These are phyloP conservation scores for Trichomalopsis sarcophagae DNA, from an alignment of 1,140 invertebrate species.

Conservation along the genomic window DNA sequence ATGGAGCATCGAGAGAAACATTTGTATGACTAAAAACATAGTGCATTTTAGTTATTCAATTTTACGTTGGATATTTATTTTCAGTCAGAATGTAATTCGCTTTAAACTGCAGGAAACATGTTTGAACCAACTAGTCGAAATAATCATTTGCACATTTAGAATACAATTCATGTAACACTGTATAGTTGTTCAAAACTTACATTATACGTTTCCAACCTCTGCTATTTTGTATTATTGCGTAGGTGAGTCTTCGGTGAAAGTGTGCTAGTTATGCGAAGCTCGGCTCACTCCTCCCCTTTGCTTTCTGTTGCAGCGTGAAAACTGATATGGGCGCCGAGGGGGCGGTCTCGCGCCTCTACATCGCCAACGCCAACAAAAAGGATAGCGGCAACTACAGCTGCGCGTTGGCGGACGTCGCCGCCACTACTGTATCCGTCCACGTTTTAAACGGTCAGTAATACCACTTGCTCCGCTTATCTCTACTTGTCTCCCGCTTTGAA, in stretches of 20 bases:
- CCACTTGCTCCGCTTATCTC: background rate
- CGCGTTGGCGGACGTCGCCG: constrained; percentile 84
- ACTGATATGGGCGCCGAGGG: constrained; percentile 85
- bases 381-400: constrained; percentile 93
- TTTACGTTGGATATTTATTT: no score
- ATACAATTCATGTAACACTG: no score
- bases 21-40: background rate
- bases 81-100: no score
- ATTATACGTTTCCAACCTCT: background rate
- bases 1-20: background rate
- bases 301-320: constrained; percentile 81
- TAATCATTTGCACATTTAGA: no score
- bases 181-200: background rate
- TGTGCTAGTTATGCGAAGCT: no score
- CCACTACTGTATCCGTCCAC: constrained; percentile 85
- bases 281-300: background rate
- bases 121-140: no score
- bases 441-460: constrained; percentile 85
- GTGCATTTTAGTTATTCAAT: no score
- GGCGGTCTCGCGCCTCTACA: constrained; percentile 86
- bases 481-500: background rate
- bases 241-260: background rate
- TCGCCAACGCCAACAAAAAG: constrained; percentile 86
- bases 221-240: background rate
- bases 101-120: no score